Base-by-base conservation (phyloP, 2,888 invertebrate species). In the Platycheirus albimanus region DNA sequence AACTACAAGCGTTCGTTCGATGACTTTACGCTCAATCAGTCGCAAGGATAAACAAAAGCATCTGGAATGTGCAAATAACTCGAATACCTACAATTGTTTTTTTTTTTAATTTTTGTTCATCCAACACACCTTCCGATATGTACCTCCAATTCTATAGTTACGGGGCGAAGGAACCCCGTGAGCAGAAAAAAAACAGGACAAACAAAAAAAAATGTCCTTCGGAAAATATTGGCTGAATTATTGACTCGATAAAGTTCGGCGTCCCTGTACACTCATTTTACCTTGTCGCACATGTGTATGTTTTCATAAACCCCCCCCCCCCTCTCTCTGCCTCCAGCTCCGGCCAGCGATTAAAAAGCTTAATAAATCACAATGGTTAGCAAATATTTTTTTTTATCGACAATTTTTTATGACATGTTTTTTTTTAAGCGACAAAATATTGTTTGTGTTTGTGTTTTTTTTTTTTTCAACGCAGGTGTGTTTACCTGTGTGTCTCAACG, bases 21-120 rank as follows among this genome's bases (percentile, higher is more conserved):
- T 64, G 69, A 74, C 72, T 83, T 69, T 52, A 78, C 74, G 69
- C 69, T 83, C 81, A 83, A 83, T 83, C 81, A 83, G 81, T 77
- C 74, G 67, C 72, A 83, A 83, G 77, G 54, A 74, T 83, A 83
- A 83, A 83, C 78, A 83, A 83, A 78, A 83, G 78, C 83, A 83
- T 74, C 83, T 83, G 83, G 67, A 69, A 83, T 58, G 69, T 78
- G 78, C 72, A 83, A 83, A 78, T 78, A 78, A 20, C 71, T 63
- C 43, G 56, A 49, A 72, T 49, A 67, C 71, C 67, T 19, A 4
- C n/a, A n/a, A n/a, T 36, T 54, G 33, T 54, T 13, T 2, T 1
- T 33, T 64, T 45, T 56, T 20, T 54, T 20, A 30, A 11, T 43
- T 69, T n/a, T 47, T 11, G 41, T 33, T 43, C 38, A 41, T 71